Evolutionary conservation across 1,140 invertebrate genomes (phyloP).

Genomic region (Meloidogyne exigua): DNA sequence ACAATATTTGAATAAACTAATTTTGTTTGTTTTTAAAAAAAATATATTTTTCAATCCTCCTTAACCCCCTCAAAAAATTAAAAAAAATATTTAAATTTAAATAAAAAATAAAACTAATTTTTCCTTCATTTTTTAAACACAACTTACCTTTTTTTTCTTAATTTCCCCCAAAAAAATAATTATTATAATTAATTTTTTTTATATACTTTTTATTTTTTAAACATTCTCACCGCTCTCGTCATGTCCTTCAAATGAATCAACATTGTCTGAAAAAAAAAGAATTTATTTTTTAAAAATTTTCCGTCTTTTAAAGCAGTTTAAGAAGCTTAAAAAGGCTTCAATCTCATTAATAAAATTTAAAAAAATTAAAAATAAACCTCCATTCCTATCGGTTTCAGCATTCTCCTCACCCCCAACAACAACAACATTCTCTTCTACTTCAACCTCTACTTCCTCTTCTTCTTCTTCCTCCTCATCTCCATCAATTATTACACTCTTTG

Average conservation of each 20-base stretch:
- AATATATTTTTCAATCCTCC: no score
- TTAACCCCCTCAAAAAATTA: no score
- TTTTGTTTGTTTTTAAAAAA: no score
- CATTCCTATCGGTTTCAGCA: neutral
- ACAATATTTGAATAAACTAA: neutral
- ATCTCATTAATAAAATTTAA: neutral
- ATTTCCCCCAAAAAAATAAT: no score
- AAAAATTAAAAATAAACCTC: neutral
- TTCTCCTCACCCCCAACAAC: neutral
- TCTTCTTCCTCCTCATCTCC: slow-evolving; percentile 1
- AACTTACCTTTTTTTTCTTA: no score
- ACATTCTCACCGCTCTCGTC: neutral
- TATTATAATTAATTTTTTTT: no score
- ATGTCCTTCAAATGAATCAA: neutral
- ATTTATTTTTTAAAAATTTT: neutral
- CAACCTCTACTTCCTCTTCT: neutral
- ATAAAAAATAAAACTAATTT: no score
- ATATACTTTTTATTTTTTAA: neutral
- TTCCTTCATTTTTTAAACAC: no score
- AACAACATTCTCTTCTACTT: neutral
- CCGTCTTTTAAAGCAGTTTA: no score
- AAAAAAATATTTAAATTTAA: no score
- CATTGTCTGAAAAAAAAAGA: neutral
- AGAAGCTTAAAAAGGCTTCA: no score
- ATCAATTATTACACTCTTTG: neutral